These are phyloP conservation scores for Metridium senile DNA, from an alignment of 92 coral and sea anemone species.

Conservation along the genomic window DNA sequence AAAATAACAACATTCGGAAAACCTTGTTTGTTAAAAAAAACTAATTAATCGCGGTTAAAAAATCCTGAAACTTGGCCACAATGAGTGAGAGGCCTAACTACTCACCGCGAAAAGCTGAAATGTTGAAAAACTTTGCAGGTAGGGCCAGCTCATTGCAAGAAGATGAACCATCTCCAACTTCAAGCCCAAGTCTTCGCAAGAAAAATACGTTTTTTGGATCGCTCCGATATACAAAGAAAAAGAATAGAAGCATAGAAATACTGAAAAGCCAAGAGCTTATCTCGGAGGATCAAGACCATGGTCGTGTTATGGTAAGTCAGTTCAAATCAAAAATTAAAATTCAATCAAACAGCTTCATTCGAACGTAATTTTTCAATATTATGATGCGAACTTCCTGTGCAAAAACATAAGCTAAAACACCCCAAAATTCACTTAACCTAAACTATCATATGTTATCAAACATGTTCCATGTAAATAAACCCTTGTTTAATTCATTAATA, in stretches of 20 bases:
- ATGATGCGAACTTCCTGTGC: neutral
- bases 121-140: conserved; percentile 22
- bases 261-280: conserved; percentile 13
- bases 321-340: neutral
- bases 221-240: conserved; percentile 25
- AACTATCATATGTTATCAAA: neutral
- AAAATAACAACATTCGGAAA: conserved; percentile 6
- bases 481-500: neutral
- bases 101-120: conserved; percentile 13
- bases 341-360: neutral
- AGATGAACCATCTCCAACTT: neutral
- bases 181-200: conserved; percentile 27
- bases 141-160: conserved; percentile 16
- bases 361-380: neutral
- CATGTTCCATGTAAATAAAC: neutral
- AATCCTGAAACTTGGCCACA: neutral
- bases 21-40: neutral
- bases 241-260: conserved; percentile 29
- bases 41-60: neutral
- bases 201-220: conserved; percentile 34
- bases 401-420: neutral
- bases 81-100: conserved; percentile 27
- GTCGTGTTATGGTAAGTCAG: conserved; percentile 19
- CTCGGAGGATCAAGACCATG: conserved; percentile 14
- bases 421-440: neutral